These are phyloP conservation scores for Calonectris borealis DNA, from an alignment of 2,113 vertebrate genomes.

Conservation along the genomic window DNA sequence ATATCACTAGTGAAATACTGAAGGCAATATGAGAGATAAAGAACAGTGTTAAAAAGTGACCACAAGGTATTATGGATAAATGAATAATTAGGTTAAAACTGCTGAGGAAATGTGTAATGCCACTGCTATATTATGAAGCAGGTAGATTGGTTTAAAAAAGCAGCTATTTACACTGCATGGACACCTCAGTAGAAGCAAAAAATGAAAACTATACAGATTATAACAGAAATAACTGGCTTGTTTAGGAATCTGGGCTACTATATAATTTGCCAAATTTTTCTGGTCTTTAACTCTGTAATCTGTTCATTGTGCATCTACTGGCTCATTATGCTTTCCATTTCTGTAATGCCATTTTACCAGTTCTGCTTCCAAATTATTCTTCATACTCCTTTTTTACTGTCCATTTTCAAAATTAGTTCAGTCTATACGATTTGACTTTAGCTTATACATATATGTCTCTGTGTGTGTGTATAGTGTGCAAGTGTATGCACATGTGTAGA, in stretches of 20 bases:
- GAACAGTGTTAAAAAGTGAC: background rate
- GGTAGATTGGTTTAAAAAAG: background rate
- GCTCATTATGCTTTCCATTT: background rate
- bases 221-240: background rate
- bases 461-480: background rate
- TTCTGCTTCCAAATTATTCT: background rate
- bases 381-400: background rate
- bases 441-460: background rate
- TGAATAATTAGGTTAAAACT: background rate
- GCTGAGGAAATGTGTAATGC: background rate
- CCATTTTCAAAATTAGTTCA: background rate
- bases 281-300: background rate
- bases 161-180: background rate
- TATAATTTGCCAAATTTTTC: background rate
- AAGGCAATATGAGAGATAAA: background rate
- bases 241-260: background rate
- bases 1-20: background rate
- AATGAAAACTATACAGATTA: background rate
- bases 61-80: background rate
- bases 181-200: background rate
- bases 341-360: background rate
- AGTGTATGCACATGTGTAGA: background rate
- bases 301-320: background rate
- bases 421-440: background rate
- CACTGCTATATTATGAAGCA: background rate